These are phyloP conservation scores for Hoplodrina ambigua DNA, from an alignment of 2,888 invertebrate species.

Conservation along the genomic window DNA sequence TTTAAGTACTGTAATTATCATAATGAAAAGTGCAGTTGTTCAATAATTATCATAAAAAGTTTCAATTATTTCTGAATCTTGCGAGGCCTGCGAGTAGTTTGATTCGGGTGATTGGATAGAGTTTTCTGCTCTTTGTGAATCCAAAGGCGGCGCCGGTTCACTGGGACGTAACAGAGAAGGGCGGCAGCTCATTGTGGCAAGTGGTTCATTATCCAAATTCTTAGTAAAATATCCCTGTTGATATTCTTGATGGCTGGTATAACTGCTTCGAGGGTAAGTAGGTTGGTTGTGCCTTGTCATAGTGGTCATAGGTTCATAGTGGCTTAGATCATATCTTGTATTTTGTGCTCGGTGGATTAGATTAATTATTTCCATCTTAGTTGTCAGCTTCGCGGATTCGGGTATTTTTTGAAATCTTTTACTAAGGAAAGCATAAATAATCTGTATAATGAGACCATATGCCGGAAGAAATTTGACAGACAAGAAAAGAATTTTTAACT, in stretches of 20 bases:
- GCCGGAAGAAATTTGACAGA: slow-evolving; percentile 26
- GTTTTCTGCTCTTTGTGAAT: slow-evolving; percentile 13
- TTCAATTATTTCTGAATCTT: slow-evolving; percentile 41
- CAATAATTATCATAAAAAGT: slow-evolving; percentile 25
- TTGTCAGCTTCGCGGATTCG: slow-evolving; percentile 7
- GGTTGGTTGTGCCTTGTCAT: slow-evolving; percentile 41
- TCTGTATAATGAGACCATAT: slow-evolving; percentile 45
- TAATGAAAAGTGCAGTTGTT: slow-evolving; percentile 12
- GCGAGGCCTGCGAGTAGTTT: slow-evolving; percentile 30
- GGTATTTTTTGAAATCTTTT: slow-evolving; percentile 26
- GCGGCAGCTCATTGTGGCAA: slow-evolving; percentile 39
- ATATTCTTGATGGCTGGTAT: slow-evolving; percentile 44
- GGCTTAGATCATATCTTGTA: slow-evolving; percentile 7
- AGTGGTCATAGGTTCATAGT: no score
- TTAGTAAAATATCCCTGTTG: slow-evolving; percentile 48
- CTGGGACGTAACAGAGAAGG: slow-evolving; percentile 36
- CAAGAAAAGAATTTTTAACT: no score
- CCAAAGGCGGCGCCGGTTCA: slow-evolving; percentile 31
- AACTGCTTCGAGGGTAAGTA: slow-evolving; percentile 48
- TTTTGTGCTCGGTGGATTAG: slow-evolving; percentile 15
- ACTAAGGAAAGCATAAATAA: slow-evolving; percentile 48
- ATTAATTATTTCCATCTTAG: slow-evolving; percentile 10
- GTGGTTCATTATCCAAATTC: slow-evolving; percentile 40
- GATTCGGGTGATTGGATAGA: no score
- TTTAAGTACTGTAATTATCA: neutral